These are phyloP conservation scores for Lymantria dispar DNA, from an alignment of 2,888 invertebrate species.

Conservation along the genomic window DNA sequence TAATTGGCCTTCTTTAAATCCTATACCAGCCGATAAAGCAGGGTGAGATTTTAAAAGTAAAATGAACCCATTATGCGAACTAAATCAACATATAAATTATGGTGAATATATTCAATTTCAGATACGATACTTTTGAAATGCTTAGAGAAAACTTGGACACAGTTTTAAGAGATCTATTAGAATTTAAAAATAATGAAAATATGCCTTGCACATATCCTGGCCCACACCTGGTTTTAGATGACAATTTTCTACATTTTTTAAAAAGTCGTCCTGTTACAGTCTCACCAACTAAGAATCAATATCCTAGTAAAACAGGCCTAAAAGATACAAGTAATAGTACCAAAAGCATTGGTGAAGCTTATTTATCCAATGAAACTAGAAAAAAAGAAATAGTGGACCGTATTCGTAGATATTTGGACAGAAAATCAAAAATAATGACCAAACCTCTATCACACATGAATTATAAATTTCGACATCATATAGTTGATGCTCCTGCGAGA, in stretches of 20 bases:
- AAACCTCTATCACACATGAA: slow-evolving; percentile 43
- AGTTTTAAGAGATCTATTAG: slow-evolving; percentile 85
- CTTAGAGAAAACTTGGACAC: slow-evolving; percentile 90
- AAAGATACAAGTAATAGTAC: neutral
- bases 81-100: too few species aligned
- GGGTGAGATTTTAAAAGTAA: slow-evolving; percentile 56
- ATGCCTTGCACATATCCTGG: slow-evolving; percentile 61
- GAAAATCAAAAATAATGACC: slow-evolving; percentile 41
- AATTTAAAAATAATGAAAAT: slow-evolving; percentile 69
- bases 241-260: slow-evolving; percentile 45
- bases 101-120: slow-evolving; percentile 37
- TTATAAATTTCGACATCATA: slow-evolving; percentile 34
- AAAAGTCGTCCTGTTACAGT: neutral
- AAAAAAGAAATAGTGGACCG: slow-evolving; percentile 58
- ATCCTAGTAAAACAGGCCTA: neutral
- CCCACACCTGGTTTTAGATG: slow-evolving; percentile 51
- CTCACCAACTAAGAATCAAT: neutral
- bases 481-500: slow-evolving; percentile 18
- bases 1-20: slow-evolving; percentile 92
- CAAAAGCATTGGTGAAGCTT: neutral
- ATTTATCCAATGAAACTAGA: slow-evolving; percentile 4
- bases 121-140: slow-evolving; percentile 95
- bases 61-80: neutral
- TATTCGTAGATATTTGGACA: slow-evolving; percentile 62
- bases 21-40: slow-evolving; percentile 94